Evolutionary conservation across 2,113 vertebrate species (phyloP).

Genomic region (Astur gentilis): DNA sequence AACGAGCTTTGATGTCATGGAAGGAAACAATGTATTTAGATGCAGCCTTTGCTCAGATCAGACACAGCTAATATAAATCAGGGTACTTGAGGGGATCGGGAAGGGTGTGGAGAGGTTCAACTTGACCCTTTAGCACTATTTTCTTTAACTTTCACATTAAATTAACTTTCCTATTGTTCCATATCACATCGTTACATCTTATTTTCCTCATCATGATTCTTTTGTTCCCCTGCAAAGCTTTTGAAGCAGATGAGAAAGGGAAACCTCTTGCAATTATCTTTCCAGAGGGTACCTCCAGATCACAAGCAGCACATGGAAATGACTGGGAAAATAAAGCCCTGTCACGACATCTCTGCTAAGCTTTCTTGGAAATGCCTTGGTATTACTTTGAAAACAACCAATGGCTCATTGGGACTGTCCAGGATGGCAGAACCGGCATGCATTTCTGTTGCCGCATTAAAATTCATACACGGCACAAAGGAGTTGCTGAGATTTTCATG

Average conservation of each 20-base stretch:
- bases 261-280: background rate
- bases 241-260: slow-evolving; percentile 4
- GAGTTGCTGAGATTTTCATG: background rate
- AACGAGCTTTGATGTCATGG: slow-evolving; percentile 45
- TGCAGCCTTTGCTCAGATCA: background rate
- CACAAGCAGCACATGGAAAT: background rate
- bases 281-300: background rate
- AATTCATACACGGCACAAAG: background rate
- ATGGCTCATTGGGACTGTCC: background rate
- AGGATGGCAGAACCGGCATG: background rate
- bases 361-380: background rate
- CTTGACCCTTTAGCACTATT: background rate
- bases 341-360: background rate
- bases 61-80: background rate
- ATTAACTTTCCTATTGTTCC: background rate
- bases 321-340: background rate
- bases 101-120: slow-evolving; percentile 47
- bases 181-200: background rate
- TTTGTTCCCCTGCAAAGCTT: slow-evolving; percentile 16
- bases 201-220: background rate
- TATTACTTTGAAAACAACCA: background rate
- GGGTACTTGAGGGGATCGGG: background rate
- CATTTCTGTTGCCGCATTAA: background rate
- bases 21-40: background rate
- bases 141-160: background rate